Percentiles rank a stretch among this genome's conserved stretches.
These are phyloP conservation scores for Drosophila anomalata DNA, from an alignment of 2,888 invertebrate species.

Conservation along the genomic window DNA sequence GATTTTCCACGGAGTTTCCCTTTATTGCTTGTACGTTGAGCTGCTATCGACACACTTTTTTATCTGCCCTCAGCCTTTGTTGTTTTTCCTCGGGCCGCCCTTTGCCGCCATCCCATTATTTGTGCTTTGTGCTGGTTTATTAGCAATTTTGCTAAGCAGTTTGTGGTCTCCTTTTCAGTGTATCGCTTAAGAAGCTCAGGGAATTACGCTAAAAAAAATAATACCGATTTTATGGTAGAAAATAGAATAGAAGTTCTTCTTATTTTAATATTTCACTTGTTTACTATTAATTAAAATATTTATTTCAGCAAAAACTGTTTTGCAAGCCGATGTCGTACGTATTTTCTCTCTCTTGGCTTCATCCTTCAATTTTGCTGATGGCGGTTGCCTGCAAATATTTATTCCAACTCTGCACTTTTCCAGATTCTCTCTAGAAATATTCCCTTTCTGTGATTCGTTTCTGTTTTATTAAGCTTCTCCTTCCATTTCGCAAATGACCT, in stretches of 20 bases:
- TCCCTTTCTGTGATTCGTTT: conserved; percentile 12
- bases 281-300: background rate
- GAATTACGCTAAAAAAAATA: background rate
- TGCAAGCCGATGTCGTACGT: background rate
- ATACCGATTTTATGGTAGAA: background rate
- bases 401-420: conserved; percentile 45
- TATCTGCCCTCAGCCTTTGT: conserved; percentile 55
- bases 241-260: no score
- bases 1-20: conserved; percentile 6
- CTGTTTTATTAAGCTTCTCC: conserved; percentile 4
- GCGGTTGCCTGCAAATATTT: conserved; percentile 30
- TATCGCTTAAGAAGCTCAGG: conserved; percentile 41
- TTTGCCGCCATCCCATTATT: conserved; percentile 6
- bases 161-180: conserved; percentile 34
- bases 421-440: conserved; percentile 2
- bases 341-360: conserved; percentile 2
- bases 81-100: background rate
- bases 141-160: conserved; percentile 61
- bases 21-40: conserved; percentile 53
- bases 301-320: background rate
- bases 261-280: background rate
- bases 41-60: conserved; percentile 64
- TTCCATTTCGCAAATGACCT: background rate
- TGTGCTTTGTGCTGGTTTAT: conserved; percentile 54
- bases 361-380: conserved; percentile 50